Evolutionary conservation across 2,113 vertebrate species (phyloP), one percentile per base, ranked within the genome.

Genomic region (Acanthochromis polyacanthus): DNA sequence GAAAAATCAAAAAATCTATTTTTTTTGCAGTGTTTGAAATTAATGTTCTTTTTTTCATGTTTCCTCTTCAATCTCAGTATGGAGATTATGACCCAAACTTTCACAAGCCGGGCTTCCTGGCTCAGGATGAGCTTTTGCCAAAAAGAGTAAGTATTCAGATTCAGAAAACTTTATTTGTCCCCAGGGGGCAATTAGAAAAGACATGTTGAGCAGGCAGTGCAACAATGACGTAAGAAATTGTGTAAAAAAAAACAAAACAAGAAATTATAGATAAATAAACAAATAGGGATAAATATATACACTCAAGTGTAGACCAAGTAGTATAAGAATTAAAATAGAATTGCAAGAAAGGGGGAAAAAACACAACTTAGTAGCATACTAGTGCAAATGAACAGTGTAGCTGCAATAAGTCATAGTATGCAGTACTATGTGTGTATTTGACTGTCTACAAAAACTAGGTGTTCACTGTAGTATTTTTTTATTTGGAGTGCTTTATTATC

Each of bases 71-170:
- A 32, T 40, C 25, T 32, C 89, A 97, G 96, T 97, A 97, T 78
- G 97, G 97, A 14, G 96, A 97, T 84, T 97, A 97, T 0, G 96
- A 97, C 78, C 96, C 96, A 43, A 96, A 95, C 79, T 96, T 97
- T 78, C 96, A 97, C 3, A 96, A 97, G 65, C 96, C 95, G 15
- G 97, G 97, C 25, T 98, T 97, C 81, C 81, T 97, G 74, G 95
- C 94, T 56, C 96, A 97, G 74, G 97, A 97, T 86, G 96, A 97
- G 69, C 95, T 97, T 45, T 72, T 98, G 73, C 97, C 97, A 60
- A 96, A 97, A 92, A 95, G 95, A 84, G 96, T 97, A 80, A 95
- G 95, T 92, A 68, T n/a, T 25, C 25, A 25, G 25, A 25, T 25
- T 25, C 25, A 25, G 25, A 25, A 25, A 25, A 25, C 25, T 25